Conservation (phyloP, 1,140 invertebrate species). For the Halictus rubicundus region DNA sequence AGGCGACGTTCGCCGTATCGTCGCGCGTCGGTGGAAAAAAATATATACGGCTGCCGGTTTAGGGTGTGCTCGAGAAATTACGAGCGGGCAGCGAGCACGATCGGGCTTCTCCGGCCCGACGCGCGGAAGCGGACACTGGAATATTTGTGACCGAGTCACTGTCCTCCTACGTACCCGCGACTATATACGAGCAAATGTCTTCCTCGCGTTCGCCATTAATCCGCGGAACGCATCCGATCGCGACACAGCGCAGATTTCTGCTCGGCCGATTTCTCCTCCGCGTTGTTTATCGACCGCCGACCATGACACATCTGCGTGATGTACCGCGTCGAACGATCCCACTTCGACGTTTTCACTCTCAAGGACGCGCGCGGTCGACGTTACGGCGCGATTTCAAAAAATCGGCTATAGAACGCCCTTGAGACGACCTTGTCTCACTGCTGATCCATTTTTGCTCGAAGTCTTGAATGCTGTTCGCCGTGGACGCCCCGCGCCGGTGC, state of each 20-base stretch:
- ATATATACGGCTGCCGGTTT: conserved; percentile 43
- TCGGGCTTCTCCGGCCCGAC: conserved; percentile 25
- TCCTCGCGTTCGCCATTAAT: conserved; percentile 36
- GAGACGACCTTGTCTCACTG: background rate
- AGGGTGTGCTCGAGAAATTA: conserved; percentile 45
- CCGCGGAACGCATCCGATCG: background rate
- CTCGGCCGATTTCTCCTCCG: background rate
- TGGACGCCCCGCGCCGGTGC: background rate
- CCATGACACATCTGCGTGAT: conserved; percentile 14
- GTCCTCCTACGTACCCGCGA: conserved; percentile 62
- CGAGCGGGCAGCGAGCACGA: conserved; percentile 36
- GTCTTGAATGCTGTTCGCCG: too few relatives aligned
- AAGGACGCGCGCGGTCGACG: background rate
- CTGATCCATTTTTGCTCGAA: background rate
- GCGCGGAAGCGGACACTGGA: conserved; percentile 58
- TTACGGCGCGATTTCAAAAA: background rate
- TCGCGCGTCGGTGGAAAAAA: background rate
- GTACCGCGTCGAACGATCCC: background rate
- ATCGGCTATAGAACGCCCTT: background rate
- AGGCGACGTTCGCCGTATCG: conserved; percentile 13
- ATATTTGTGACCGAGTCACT: conserved; percentile 55
- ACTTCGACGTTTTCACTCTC: background rate
- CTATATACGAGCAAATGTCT: conserved; percentile 52
- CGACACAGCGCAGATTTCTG: too few relatives aligned
- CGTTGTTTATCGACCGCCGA: background rate